Evolutionary conservation across 2,797 vertebrate species (phyloP), one percentile per base, ranked within the genome.

Genomic region (Rhadinocentrus ornatus): DNA sequence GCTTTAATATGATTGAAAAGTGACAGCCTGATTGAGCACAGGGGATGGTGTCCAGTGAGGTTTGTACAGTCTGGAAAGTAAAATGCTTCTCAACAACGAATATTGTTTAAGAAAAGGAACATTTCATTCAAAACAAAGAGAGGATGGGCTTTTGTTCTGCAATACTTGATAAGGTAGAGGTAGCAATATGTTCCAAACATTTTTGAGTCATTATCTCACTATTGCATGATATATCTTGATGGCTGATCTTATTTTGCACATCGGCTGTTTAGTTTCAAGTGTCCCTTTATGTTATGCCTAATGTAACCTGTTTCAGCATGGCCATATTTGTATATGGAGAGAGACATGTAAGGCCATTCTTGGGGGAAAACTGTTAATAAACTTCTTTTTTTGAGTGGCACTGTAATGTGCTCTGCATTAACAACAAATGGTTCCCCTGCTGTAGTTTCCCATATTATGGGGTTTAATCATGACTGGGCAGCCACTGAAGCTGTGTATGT

Each of bases 341-440:
- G 50, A 81, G 69, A 44, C 46, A 64, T 75, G 69, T 66, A 70
- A 87, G 16, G 35, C 35, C 13, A 46, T 68, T 87, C 76, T 65
- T 79, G 81, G 83, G 83, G 73, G 86, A 89, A 89, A 76, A 82
- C 66, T 57, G 58, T 70, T 69, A 35, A 84, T 78, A 62, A 50
- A 80, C 80, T 22, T 67, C 73, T 82, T 56, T 78, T 32, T 32
- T 32, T 83, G 79, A 71, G 53, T 78, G 74, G 53, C 41, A 69
- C 41, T 75, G 26, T 85, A 85, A 88, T 84, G 86, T 69, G 6
- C 53, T 62, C 22, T 59, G 57, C 57, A 82, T 80, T 75, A 71
- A 58, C 69, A 60, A 39, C 59, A 34, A 75, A 62, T 61, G 46
- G 70, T 59, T 66, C 58, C 64, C 62, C 35, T 34, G 55, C 59